Conservation (phyloP, 2,888 invertebrate species). For the Cephalotes varians region DNA sequence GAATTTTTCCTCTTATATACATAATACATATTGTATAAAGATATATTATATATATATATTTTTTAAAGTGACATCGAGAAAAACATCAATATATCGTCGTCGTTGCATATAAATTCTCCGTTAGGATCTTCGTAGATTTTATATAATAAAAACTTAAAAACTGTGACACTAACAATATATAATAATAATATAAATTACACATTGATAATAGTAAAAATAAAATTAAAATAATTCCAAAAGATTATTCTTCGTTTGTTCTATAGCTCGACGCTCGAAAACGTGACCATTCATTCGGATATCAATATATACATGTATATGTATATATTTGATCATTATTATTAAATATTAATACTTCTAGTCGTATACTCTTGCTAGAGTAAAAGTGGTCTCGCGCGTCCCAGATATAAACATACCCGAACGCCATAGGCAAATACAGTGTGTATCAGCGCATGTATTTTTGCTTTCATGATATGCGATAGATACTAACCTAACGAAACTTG, state of each 20-base stretch:
- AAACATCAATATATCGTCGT: no score
- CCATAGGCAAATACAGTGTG: conserved; percentile 84
- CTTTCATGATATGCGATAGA: conserved; percentile 85
- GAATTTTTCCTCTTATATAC: neutral
- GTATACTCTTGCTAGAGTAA: conserved; percentile 85
- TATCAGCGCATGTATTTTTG: conserved; percentile 81
- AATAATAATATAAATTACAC: conserved; percentile 28
- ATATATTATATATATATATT: neutral
- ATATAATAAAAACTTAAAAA: neutral
- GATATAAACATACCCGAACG: conserved; percentile 76
- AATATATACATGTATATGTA: conserved; percentile 82
- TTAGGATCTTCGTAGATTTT: neutral
- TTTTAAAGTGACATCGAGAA: no score
- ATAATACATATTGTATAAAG: neutral
- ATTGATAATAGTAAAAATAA: conserved; percentile 48
- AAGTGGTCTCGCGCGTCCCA: conserved; percentile 84
- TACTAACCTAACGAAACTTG: conserved; percentile 84
- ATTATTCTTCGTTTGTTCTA: conserved; percentile 63
- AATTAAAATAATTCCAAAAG: conserved; percentile 26
- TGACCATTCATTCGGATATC: conserved; percentile 83
- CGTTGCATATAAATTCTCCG: no score
- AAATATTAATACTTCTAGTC: conserved; percentile 85
- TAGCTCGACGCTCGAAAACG: conserved; percentile 77
- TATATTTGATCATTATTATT: conserved; percentile 79
- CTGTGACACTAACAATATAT: neutral